A percentile compares a stretch with the other conserved stretches of the same genome.
phyloP scores from a whole-genome alignment of 2,888 invertebrate species.

The Nephrotoma flavescens region DNA sequence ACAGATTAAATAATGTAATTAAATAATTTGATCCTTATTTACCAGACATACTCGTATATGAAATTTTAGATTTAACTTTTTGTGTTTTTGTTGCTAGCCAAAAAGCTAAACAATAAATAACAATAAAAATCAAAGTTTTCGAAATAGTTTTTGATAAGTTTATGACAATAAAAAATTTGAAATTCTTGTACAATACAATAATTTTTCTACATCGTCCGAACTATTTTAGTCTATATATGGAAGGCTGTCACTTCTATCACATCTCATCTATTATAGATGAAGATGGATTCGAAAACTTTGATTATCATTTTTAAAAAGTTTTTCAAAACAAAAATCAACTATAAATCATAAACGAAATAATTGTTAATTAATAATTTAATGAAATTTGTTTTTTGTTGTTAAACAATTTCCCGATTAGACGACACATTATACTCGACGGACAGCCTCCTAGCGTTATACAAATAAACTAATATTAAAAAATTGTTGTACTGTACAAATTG shows the following conservation, averaged over 20 bases:
- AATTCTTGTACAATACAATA: not conserved
- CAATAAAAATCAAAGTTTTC: slow-evolving; percentile 25
- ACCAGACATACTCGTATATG: not conserved
- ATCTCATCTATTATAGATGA: not conserved
- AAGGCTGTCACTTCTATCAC: slow-evolving; percentile 27
- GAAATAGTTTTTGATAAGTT: slow-evolving; percentile 14
- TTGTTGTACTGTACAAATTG: not conserved
- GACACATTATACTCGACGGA: slow-evolving; percentile 6
- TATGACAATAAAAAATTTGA: not conserved
- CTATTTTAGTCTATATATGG: slow-evolving; percentile 1
- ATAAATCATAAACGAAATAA: not conserved
- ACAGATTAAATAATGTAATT: not conserved
- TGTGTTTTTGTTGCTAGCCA: not conserved
- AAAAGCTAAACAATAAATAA: not conserved
- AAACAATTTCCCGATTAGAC: not conserved
- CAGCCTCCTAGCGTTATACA: slow-evolving; percentile 9
- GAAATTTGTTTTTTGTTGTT: not conserved
- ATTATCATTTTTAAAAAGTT: slow-evolving; percentile 12
- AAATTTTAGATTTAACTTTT: not conserved
- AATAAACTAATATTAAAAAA: not conserved
- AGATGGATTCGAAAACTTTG: slow-evolving; percentile 31
- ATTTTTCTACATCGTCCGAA: not conserved
- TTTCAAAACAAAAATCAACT: not conserved
- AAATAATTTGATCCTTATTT: not conserved
- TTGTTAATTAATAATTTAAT: not conserved